These are phyloP conservation scores for Orbicella faveolata DNA, from an alignment of 64 coral and sea anemone species.

Conservation along the genomic window DNA sequence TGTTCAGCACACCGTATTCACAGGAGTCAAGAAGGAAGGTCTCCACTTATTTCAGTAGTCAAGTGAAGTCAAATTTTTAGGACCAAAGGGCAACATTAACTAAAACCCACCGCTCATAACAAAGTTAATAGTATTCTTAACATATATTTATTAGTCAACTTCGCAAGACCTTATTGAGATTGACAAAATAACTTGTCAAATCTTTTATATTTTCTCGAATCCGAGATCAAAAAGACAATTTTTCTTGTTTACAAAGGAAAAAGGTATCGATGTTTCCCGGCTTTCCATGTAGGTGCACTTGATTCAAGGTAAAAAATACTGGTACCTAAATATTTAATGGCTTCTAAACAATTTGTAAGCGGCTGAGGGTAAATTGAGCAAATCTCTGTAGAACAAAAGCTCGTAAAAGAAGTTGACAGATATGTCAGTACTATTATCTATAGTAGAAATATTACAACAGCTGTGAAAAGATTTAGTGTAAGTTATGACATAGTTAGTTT, in stretches of 20 bases:
- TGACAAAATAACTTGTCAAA: not conserved
- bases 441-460: not conserved
- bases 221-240: too few relatives aligned
- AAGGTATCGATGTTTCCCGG: not conserved
- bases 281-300: not conserved
- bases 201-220: too few relatives aligned
- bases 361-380: not conserved
- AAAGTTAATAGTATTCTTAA: not conserved
- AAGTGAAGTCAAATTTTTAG: slow-evolving; percentile 25
- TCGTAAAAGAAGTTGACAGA: not conserved
- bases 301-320: slow-evolving; percentile 1
- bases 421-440: not conserved
- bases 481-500: not conserved
- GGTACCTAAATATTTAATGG: slow-evolving; percentile 29
- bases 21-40: not conserved
- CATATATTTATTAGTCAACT: not conserved
- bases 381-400: not conserved
- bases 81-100: slow-evolving; percentile 28
- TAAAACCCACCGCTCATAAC: not conserved
- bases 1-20: not conserved
- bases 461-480: not conserved
- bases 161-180: not conserved
- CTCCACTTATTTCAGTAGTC: not conserved
- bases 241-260: not conserved
- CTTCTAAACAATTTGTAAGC: not conserved